A percentile compares a stretch with the other conserved stretches of the same genome.
Evolutionary conservation across 2,888 invertebrate genomes (phyloP).

Genomic region (Hypselothyrea guttata): DNA sequence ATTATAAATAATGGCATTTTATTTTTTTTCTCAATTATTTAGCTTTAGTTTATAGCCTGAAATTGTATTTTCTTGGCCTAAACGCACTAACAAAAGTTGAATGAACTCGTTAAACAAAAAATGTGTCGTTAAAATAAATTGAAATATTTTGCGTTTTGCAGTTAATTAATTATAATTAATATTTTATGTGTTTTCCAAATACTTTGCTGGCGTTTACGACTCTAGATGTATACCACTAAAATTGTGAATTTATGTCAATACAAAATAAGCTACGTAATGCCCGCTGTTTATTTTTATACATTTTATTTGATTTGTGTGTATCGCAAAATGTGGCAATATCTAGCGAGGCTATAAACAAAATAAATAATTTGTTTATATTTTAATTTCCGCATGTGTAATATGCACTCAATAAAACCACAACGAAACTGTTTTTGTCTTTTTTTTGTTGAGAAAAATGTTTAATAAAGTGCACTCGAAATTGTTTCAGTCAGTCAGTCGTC

Average conservation of each 20-base stretch:
- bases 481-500: slow-evolving; percentile 23
- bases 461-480: slow-evolving; percentile 8
- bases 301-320: slow-evolving; percentile 4
- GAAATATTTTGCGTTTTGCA: too few species aligned
- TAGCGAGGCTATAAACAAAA: neutral
- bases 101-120: slow-evolving; percentile 19
- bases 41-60: too few species aligned
- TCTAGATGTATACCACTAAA: too few species aligned
- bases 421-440: too few species aligned
- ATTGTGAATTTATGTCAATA: too few species aligned
- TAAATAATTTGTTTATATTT: slow-evolving; percentile 11
- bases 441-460: slow-evolving; percentile 10
- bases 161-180: slow-evolving; percentile 6
- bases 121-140: too few species aligned
- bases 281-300: slow-evolving; percentile 1
- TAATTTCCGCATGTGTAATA: slow-evolving; percentile 42
- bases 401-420: too few species aligned
- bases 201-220: slow-evolving; percentile 13
- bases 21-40: too few species aligned
- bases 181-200: neutral
- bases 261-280: too few species aligned
- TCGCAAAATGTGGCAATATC: neutral
- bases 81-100: slow-evolving; percentile 20
- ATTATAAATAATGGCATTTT: too few species aligned
- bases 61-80: too few species aligned